A percentile compares a stretch with the other conserved stretches of the same genome.
phyloP scores from a whole-genome alignment of 2,888 invertebrate species.

The Tinea trinotella region DNA sequence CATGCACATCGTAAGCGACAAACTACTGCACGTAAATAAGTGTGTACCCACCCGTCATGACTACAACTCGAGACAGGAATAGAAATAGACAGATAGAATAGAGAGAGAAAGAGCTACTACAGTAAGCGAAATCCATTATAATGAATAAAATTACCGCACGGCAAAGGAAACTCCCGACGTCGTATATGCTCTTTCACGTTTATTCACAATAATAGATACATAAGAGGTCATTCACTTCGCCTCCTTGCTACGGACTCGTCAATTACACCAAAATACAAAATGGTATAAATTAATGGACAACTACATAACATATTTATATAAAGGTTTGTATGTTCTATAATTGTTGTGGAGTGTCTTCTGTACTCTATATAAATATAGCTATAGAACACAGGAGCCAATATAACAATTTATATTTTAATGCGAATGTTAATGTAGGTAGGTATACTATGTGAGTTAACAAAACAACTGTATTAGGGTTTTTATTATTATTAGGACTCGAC shows the following conservation, averaged over 20 bases:
- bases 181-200: background rate
- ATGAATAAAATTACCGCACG: constrained; percentile 63
- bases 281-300: background rate
- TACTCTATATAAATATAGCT: background rate
- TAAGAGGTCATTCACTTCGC: background rate
- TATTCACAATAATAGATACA: background rate
- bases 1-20: constrained; percentile 70
- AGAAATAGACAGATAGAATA: constrained; percentile 69
- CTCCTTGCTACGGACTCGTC: no score
- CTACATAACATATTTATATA: constrained; percentile 6
- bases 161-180: background rate
- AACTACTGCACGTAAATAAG: constrained; percentile 69
- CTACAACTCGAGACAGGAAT: constrained; percentile 42
- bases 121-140: constrained; percentile 67
- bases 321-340: background rate
- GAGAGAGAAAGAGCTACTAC: constrained; percentile 69
- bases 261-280: constrained; percentile 1
- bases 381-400: background rate
- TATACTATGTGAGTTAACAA: no score
- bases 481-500: no score
- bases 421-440: no score
- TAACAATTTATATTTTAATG: no score
- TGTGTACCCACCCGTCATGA: constrained; percentile 53
- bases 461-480: no score
- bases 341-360: background rate